Conservation (phyloP, 2,888 invertebrate genomes). For the Macrophya annulata region DNA sequence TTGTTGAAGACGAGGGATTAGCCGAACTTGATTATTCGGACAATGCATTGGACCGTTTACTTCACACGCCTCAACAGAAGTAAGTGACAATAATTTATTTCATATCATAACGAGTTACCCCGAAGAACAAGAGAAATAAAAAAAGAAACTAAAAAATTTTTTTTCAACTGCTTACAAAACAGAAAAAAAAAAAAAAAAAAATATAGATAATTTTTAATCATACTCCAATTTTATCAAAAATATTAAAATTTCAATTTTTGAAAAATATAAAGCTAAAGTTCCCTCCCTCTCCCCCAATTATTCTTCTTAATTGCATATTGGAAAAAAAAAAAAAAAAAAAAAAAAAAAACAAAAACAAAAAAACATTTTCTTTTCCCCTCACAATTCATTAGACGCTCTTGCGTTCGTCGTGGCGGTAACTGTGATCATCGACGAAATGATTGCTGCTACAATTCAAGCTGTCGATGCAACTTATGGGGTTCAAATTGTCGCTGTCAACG, state of each 20-base stretch:
- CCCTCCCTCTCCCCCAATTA: no score
- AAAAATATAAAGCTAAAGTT: no score
- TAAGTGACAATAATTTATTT: constrained; percentile 79
- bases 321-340: not conserved
- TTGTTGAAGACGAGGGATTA: constrained; percentile 70
- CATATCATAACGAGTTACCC: not conserved
- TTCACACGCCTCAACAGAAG: constrained; percentile 86
- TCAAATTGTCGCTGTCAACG: constrained; percentile 94
- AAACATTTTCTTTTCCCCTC: not conserved
- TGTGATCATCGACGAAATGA: constrained; percentile 93
- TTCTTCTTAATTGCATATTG: no score
- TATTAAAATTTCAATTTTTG: no score
- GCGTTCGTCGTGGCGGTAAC: constrained; percentile 90
- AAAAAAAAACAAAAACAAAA: no score
- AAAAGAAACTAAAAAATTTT: not conserved
- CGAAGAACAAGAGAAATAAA: not conserved
- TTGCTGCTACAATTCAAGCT: constrained; percentile 93
- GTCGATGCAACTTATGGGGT: constrained; percentile 94
- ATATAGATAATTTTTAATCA: no score
- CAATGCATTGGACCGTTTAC: constrained; percentile 85
- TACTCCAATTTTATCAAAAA: no score
- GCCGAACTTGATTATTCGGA: constrained; percentile 83
- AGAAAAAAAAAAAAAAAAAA: no score
- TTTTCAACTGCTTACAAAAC: no score
- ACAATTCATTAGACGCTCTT: constrained; percentile 89